phyloP scores from a whole-genome alignment of 2,888 invertebrate genomes.

The Rhamphomyia laevipes region DNA sequence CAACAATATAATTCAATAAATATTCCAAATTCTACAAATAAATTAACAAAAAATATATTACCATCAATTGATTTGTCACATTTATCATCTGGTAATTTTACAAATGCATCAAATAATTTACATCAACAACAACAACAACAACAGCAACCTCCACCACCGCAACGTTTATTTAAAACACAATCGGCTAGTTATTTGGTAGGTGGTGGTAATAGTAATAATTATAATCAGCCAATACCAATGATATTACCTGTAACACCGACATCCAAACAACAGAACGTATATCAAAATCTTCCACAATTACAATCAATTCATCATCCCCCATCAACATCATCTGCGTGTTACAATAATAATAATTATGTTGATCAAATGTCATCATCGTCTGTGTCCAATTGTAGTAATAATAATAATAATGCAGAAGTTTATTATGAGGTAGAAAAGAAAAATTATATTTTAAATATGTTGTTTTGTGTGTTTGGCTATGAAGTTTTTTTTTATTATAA shows the following conservation, averaged over 20 bases:
- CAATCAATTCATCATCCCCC: neutral
- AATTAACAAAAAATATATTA: neutral
- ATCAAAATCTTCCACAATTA: neutral
- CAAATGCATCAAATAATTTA: neutral
- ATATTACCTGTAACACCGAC: neutral
- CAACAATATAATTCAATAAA: neutral
- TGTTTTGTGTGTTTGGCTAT: neutral
- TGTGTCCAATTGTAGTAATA: neutral
- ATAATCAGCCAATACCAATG: neutral
- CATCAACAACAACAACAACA: slow-evolving; percentile 17
- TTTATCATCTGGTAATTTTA: neutral
- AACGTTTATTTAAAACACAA: slow-evolving; percentile 11
- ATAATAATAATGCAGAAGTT: neutral
- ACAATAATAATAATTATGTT: neutral
- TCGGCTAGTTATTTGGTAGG: neutral
- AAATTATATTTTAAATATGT: neutral
- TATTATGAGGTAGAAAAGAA: neutral
- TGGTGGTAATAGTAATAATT: neutral
- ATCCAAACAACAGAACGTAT: neutral
- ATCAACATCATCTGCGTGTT: neutral
- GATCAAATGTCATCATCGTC: neutral
- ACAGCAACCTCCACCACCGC: slow-evolving; percentile 11
- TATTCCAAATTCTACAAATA: neutral
- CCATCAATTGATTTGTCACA: neutral
- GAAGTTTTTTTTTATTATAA: neutral